These are phyloP conservation scores for Natator depressus DNA, from an alignment of 2,113 vertebrate genomes.

Conservation along the genomic window DNA sequence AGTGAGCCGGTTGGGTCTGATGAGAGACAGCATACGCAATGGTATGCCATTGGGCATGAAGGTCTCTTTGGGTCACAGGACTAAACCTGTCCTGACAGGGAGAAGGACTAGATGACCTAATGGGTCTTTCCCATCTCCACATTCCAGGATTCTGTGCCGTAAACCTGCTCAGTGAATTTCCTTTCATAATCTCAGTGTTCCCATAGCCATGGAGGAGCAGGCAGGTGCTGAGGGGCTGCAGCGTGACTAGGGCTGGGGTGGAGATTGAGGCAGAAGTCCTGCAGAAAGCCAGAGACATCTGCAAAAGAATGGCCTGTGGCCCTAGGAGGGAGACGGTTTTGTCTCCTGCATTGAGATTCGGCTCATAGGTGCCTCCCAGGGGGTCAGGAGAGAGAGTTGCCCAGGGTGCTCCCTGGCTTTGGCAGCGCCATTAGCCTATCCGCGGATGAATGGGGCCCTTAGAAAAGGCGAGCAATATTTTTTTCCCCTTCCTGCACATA, in stretches of 20 bases:
- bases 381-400: neutral
- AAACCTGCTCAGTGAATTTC: neutral
- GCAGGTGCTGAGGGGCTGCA: neutral
- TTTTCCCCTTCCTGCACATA: slow-evolving; percentile 14
- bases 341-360: fast-evolving
- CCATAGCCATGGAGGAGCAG: neutral
- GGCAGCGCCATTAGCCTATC: slow-evolving; percentile 53
- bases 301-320: neutral
- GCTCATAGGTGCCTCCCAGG: slow-evolving; percentile 34
- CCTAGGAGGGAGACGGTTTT: neutral
- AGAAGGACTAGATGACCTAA: neutral
- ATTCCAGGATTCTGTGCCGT: neutral
- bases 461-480: slow-evolving; percentile 36
- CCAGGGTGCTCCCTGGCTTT: slow-evolving; percentile 43
- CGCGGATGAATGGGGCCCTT: slow-evolving; percentile 57
- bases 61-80: neutral
- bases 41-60: neutral
- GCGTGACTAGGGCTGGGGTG: fast-evolving
- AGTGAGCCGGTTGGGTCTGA: neutral
- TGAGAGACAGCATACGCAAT: neutral
- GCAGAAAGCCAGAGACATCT: neutral
- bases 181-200: neutral
- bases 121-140: neutral
- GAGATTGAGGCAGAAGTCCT: neutral
- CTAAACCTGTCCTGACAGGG: neutral